Evolutionary conservation across 1,140 invertebrate genomes (phyloP).

Genomic region (Leptoteleia sp.): DNA sequence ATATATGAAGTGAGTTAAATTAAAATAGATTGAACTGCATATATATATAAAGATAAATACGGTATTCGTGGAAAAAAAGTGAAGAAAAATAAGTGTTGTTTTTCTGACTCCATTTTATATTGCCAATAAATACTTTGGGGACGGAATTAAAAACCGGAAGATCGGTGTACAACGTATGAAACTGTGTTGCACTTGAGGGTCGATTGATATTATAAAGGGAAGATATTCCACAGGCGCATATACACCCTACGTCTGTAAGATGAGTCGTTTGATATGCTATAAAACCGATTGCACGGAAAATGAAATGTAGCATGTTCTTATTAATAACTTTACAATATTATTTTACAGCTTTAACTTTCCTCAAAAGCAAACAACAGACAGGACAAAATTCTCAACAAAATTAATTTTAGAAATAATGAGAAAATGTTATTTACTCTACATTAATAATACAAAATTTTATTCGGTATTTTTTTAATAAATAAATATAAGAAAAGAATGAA

Average conservation of each 20-base stretch:
- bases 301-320: conserved; percentile 1
- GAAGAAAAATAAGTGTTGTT: conserved; percentile 6
- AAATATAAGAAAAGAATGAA: too few relatives aligned
- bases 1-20: background rate
- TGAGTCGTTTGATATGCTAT: background rate
- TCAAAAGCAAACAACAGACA: background rate
- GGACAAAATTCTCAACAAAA: too few relatives aligned
- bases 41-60: background rate
- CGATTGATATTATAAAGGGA: background rate
- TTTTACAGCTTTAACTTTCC: conserved; percentile 3
- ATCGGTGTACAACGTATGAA: background rate
- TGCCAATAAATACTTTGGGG: conserved; percentile 10
- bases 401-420: too few relatives aligned
- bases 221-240: conserved; percentile 18
- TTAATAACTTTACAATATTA: conserved; percentile 2
- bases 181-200: background rate
- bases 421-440: too few relatives aligned
- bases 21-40: background rate
- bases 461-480: too few relatives aligned
- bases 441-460: too few relatives aligned
- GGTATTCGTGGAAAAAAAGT: background rate
- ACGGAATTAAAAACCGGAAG: conserved; percentile 19
- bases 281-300: conserved; percentile 8
- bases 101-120: conserved; percentile 2
- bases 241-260: background rate